Percentiles rank a stretch among this genome's conserved stretches.
Conservation (phyloP, 2,888 invertebrate genomes). For the Calameuta filiformis region DNA sequence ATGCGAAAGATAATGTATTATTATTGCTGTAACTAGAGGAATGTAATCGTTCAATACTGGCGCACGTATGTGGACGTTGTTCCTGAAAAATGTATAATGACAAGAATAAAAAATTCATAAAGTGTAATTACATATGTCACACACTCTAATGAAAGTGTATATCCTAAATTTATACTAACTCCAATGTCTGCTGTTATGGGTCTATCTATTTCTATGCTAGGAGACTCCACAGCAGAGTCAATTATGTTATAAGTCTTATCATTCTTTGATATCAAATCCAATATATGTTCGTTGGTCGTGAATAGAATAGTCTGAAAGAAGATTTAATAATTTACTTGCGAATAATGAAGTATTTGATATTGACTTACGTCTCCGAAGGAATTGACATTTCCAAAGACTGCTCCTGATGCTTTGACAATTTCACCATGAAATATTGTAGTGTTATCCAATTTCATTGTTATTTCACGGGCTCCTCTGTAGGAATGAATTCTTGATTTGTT, state of each 20-base stretch:
- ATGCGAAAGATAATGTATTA: constrained; percentile 45
- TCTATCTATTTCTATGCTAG: constrained; percentile 69
- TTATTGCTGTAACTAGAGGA: constrained; percentile 29
- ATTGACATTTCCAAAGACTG: constrained; percentile 75
- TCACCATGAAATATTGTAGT: constrained; percentile 82
- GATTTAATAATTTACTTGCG: background rate
- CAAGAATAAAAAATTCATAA: background rate
- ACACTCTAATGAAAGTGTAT: background rate
- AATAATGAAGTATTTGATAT: constrained; percentile 16
- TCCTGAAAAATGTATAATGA: constrained; percentile 32
- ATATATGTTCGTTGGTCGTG: constrained; percentile 79
- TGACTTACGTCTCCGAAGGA: constrained; percentile 77
- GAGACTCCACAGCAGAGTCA: constrained; percentile 64
- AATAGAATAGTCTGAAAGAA: constrained; percentile 82
- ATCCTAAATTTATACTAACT: constrained; percentile 24
- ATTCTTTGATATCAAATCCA: constrained; percentile 72
- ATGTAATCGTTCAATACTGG: constrained; percentile 21
- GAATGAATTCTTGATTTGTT: constrained; percentile 90
- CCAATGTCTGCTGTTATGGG: constrained; percentile 72
- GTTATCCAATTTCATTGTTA: constrained; percentile 78
- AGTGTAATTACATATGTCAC: background rate
- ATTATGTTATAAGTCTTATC: constrained; percentile 67
- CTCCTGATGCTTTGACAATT: constrained; percentile 82
- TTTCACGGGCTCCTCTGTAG: constrained; percentile 78
- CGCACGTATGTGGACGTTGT: constrained; percentile 51